A percentile compares a stretch with the other conserved stretches of the same genome.
These are phyloP conservation scores for Drosophila subobscura DNA, from an alignment of 1,140 invertebrate genomes.

Conservation along the genomic window DNA sequence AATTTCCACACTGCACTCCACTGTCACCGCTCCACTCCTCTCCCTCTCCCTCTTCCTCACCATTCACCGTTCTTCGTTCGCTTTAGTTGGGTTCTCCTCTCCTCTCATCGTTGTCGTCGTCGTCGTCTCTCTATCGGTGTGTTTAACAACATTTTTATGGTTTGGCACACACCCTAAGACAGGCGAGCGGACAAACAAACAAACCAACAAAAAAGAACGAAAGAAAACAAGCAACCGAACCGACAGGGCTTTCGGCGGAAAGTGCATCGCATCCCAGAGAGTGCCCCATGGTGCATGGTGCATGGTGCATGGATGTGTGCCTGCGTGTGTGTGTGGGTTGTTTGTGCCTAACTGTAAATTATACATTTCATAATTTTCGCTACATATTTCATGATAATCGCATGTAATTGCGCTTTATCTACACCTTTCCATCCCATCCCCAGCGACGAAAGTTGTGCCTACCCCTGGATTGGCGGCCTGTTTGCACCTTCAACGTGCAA, in stretches of 20 bases:
- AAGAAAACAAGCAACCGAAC: background rate
- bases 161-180: constrained; percentile 82
- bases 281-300: no score
- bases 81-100: constrained; percentile 12
- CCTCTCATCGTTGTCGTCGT: constrained; percentile 8
- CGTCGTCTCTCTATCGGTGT: constrained; percentile 28
- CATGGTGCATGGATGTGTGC: background rate
- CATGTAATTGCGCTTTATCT: constrained; percentile 83
- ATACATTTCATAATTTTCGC: constrained; percentile 83
- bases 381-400: constrained; percentile 82
- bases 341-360: constrained; percentile 80
- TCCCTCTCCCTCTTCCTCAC: constrained; percentile 3
- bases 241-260: background rate
- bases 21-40: background rate
- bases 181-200: constrained; percentile 34
- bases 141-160: constrained; percentile 84
- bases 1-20: constrained; percentile 39
- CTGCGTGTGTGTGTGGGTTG: constrained; percentile 4
- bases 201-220: constrained; percentile 11
- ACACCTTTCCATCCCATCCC: constrained; percentile 76
- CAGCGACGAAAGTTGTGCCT: constrained; percentile 36
- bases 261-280: no score
- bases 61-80: constrained; percentile 7
- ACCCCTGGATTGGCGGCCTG: constrained; percentile 17
- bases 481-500: constrained; percentile 36